Percentiles rank a stretch among this genome's conserved stretches.
phyloP scores from a whole-genome alignment of 2,888 invertebrate species.

The Lasiommata megera region DNA sequence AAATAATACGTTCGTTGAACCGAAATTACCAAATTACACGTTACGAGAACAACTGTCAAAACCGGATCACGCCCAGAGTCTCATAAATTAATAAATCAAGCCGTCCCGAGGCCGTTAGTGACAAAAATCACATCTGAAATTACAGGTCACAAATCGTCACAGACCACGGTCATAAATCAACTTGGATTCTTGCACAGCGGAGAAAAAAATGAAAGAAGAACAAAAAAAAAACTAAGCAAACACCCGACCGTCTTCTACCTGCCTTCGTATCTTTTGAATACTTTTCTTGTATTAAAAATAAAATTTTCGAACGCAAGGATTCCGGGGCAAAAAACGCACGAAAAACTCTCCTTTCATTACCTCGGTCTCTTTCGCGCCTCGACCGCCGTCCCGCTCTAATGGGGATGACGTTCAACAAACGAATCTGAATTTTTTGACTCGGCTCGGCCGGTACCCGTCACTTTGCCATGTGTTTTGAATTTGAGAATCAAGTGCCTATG shows the following conservation, averaged over 20 bases:
- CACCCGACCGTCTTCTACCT: conserved; percentile 75
- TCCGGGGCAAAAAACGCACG: conserved; percentile 74
- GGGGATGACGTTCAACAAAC: conserved; percentile 51
- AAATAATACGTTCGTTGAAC: conserved; percentile 40
- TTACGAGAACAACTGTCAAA: conserved; percentile 63
- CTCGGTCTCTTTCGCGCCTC: conserved; percentile 45
- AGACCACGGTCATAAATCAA: conserved; percentile 73
- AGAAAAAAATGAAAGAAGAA: conserved; percentile 41
- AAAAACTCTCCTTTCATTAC: conserved; percentile 67
- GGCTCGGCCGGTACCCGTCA: conserved; percentile 41
- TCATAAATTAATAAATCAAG: conserved; percentile 75
- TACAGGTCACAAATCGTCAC: conserved; percentile 80
- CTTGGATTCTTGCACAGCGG: conserved; percentile 59
- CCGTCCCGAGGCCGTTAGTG: conserved; percentile 58
- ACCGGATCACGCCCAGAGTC: conserved; percentile 53
- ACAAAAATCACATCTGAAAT: conserved; percentile 77
- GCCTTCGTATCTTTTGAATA: conserved; percentile 77
- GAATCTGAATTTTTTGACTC: conserved; percentile 52
- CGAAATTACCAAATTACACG: conserved; percentile 48
- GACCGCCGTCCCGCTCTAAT: conserved; percentile 49
- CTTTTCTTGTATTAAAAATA: conserved; percentile 78
- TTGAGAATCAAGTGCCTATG: conserved; percentile 8
- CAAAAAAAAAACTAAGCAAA: conserved; percentile 72
- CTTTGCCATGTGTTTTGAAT: conserved; percentile 34
- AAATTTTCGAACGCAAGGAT: conserved; percentile 74